Evolutionary conservation across 23 tunicate genomes (phyloP).

Genomic region (Styela clava): DNA sequence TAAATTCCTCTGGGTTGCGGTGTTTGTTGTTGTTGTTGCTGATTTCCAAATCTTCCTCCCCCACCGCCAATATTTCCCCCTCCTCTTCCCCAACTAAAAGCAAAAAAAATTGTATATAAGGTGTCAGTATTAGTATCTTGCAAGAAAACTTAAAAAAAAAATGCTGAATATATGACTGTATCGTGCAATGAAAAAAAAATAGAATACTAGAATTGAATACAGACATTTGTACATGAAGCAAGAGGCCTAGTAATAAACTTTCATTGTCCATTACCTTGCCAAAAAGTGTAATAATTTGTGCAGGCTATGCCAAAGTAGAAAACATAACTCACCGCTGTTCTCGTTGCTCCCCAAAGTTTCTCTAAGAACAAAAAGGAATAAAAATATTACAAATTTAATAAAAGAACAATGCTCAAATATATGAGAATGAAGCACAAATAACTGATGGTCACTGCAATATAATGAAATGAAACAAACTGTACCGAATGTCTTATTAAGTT

Average conservation of each 20-base stretch:
- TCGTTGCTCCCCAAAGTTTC: not conserved
- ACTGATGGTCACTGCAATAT: too few relatives aligned
- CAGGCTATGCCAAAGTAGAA: too few relatives aligned
- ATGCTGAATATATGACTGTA: not conserved
- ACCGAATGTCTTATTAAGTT: too few relatives aligned
- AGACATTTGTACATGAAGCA: too few relatives aligned
- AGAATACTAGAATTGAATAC: too few relatives aligned
- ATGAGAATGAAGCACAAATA: too few relatives aligned
- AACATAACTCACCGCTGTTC: constrained; percentile 6
- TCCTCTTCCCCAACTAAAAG: not conserved
- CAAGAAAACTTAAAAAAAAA: not conserved
- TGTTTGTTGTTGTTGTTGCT: constrained; percentile 18
- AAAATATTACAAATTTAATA: too few relatives aligned
- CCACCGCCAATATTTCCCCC: constrained; percentile 13
- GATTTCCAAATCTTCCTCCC: not conserved
- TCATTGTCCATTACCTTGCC: too few relatives aligned
- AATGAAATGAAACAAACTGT: too few relatives aligned
- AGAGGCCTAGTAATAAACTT: too few relatives aligned
- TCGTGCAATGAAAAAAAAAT: not conserved
- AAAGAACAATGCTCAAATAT: too few relatives aligned
- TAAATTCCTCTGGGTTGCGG: constrained; percentile 1
- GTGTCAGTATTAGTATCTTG: not conserved
- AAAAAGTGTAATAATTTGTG: too few relatives aligned
- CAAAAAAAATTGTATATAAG: constrained; percentile 1
- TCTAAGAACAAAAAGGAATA: not conserved